Percentiles rank a stretch among this genome's conserved stretches.
Conservation (phyloP, 2,888 invertebrate species). For the Ellobium chinense region DNA sequence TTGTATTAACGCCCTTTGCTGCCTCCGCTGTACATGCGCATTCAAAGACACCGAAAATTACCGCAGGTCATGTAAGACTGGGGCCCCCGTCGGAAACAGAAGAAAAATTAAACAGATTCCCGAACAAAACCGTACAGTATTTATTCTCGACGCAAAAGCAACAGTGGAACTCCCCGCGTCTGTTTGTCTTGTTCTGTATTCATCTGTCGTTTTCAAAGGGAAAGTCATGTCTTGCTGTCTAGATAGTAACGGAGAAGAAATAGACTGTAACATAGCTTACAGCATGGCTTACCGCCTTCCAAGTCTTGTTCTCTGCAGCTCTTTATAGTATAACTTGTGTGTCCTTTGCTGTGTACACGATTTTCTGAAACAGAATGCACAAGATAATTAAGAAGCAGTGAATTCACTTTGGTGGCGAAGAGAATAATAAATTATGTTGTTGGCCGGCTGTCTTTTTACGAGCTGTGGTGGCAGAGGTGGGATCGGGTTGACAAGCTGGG, state of each 20-base stretch:
- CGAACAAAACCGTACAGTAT: not conserved
- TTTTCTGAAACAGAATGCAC: too few species aligned
- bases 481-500: too few species aligned
- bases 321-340: too few species aligned
- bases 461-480: too few species aligned
- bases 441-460: too few species aligned
- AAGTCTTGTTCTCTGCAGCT: too few species aligned
- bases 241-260: not conserved
- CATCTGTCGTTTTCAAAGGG: not conserved
- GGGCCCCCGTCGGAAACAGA: not conserved
- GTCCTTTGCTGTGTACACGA: too few species aligned
- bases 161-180: not conserved
- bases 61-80: not conserved
- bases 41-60: slow-evolving; percentile 9
- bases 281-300: too few species aligned
- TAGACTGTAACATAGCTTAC: too few species aligned
- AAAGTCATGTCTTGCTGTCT: not conserved
- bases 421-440: too few species aligned
- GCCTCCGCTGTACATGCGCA: not conserved
- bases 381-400: too few species aligned
- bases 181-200: not conserved
- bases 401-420: too few species aligned
- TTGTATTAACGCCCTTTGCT: not conserved
- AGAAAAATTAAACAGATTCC: slow-evolving; percentile 7
- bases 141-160: not conserved